phyloP scores from a whole-genome alignment of 2,888 invertebrate genomes.

The Cerceris ruficornis region DNA sequence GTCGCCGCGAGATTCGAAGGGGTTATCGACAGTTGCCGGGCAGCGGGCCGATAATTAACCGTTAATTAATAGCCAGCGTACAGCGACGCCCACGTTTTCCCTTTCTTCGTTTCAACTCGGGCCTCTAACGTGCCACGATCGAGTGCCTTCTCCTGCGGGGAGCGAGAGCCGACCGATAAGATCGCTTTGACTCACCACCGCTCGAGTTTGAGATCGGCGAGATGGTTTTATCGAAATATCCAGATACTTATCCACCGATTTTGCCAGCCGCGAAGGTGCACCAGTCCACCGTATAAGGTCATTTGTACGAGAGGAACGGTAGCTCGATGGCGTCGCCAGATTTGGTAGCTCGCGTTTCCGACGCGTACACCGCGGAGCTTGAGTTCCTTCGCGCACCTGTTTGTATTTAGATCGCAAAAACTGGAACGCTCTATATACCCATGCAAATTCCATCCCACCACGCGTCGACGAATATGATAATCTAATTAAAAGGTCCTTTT shows the following conservation, averaged over 20 bases:
- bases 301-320: constrained; percentile 58
- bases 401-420: constrained; percentile 18
- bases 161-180: constrained; percentile 51
- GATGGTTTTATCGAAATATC: constrained; percentile 49
- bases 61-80: constrained; percentile 70
- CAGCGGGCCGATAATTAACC: constrained; percentile 65
- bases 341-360: constrained; percentile 28
- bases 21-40: constrained; percentile 60
- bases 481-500: too few relatives aligned
- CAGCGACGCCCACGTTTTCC: constrained; percentile 51
- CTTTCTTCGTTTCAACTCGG: constrained; percentile 7
- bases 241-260: constrained; percentile 60
- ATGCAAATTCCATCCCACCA: too few relatives aligned
- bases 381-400: constrained; percentile 54
- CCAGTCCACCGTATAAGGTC: constrained; percentile 69
- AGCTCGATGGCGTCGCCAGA: constrained; percentile 60
- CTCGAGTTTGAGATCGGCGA: constrained; percentile 54
- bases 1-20: constrained; percentile 13
- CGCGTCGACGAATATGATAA: too few relatives aligned
- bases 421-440: background rate
- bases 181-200: constrained; percentile 46
- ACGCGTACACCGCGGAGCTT: background rate
- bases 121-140: constrained; percentile 8
- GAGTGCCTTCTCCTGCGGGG: constrained; percentile 26
- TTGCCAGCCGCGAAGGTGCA: constrained; percentile 48